Percentiles rank a stretch among this genome's conserved stretches.
These are phyloP conservation scores for Aythya fuligula DNA, from an alignment of 2,797 vertebrate genomes.

Conservation along the genomic window DNA sequence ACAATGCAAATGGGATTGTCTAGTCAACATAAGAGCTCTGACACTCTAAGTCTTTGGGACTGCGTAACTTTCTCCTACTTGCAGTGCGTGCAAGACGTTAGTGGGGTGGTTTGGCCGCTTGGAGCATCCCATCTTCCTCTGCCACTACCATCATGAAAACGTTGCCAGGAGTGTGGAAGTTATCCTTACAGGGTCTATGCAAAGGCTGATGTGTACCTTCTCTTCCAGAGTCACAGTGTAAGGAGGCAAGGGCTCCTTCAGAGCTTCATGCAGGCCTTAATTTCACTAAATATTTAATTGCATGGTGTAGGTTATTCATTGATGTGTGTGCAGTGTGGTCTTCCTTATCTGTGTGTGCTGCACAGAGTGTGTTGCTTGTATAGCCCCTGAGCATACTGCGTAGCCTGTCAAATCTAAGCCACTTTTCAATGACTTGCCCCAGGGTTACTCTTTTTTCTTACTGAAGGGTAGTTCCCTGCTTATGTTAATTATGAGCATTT, in stretches of 20 bases:
- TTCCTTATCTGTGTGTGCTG: neutral
- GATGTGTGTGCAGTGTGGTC: neutral
- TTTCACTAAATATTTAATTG: conserved; percentile 37
- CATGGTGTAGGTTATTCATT: neutral
- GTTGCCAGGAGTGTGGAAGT: neutral
- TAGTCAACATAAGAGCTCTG: neutral
- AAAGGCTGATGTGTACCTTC: neutral
- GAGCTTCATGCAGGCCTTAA: neutral
- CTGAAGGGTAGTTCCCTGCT: neutral
- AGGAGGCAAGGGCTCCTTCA: neutral
- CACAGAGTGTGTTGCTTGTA: neutral
- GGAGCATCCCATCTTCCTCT: neutral
- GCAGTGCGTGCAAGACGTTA: neutral
- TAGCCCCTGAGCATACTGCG: neutral
- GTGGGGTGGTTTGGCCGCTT: neutral
- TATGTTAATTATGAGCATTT: conserved; percentile 6
- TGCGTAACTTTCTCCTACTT: fast-evolving
- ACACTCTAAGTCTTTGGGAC: neutral
- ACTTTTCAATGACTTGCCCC: neutral
- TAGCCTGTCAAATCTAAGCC: neutral
- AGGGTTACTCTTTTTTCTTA: conserved; percentile 22
- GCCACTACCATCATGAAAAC: fast-evolving
- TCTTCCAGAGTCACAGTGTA: neutral
- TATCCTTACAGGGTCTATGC: neutral
- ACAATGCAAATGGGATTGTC: neutral